These are phyloP conservation scores for Leptinotarsa texana DNA, from an alignment of 1,140 invertebrate genomes.

Conservation along the genomic window DNA sequence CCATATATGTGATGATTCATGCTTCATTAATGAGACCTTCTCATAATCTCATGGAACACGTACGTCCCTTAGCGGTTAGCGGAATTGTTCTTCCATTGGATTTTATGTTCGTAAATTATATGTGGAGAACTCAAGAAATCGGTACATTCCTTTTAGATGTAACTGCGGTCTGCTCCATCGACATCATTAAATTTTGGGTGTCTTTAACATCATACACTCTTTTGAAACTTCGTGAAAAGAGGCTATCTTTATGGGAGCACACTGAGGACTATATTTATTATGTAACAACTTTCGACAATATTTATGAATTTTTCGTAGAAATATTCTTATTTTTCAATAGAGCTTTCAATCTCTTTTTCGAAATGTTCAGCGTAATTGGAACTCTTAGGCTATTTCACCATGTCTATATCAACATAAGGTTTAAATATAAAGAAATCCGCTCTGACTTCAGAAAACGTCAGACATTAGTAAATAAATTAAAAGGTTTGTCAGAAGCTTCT, in stretches of 20 bases:
- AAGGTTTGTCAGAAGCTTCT: slow-evolving; percentile 82
- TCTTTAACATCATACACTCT: slow-evolving; percentile 86
- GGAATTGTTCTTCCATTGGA: slow-evolving; percentile 82
- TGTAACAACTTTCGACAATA: slow-evolving; percentile 86
- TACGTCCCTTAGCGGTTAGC: slow-evolving; percentile 81
- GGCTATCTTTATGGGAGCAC: slow-evolving; percentile 90
- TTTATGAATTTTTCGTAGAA: slow-evolving; percentile 91
- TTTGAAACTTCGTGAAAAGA: slow-evolving; percentile 84
- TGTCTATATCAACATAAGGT: slow-evolving; percentile 97
- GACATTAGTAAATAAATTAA: slow-evolving; percentile 91
- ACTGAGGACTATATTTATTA: slow-evolving; percentile 95
- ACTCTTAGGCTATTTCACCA: slow-evolving; percentile 95
- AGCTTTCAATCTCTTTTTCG: slow-evolving; percentile 88
- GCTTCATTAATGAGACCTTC: slow-evolving; percentile 86
- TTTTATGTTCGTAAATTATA: slow-evolving; percentile 71
- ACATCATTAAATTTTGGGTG: slow-evolving; percentile 80
- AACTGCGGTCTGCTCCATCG: slow-evolving; percentile 85
- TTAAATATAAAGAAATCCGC: slow-evolving; percentile 89
- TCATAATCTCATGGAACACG: slow-evolving; percentile 81
- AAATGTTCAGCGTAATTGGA: slow-evolving; percentile 61
- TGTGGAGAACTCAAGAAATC: slow-evolving; percentile 83
- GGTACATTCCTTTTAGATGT: slow-evolving; percentile 91
- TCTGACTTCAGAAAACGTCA: slow-evolving; percentile 91
- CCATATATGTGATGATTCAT: slow-evolving; percentile 85
- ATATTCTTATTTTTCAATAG: slow-evolving; percentile 95